Evolutionary conservation across 1,140 invertebrate genomes (phyloP).

Genomic region (Ylistrum balloti): DNA sequence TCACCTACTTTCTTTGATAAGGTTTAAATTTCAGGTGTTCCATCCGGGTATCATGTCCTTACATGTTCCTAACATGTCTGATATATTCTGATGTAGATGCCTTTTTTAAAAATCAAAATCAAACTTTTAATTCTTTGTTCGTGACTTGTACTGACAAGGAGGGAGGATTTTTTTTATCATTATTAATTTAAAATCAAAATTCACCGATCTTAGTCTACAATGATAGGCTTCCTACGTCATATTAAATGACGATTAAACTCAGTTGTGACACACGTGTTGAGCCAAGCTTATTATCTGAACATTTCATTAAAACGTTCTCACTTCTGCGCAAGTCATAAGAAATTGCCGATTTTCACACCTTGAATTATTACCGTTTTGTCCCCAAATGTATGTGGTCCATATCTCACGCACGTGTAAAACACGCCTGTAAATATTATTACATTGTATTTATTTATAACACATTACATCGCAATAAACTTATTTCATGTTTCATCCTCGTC

Average conservation of each 20-base stretch:
- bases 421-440: constrained; percentile 18
- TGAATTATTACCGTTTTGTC: not conserved
- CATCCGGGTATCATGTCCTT: not conserved
- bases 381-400: constrained; percentile 9
- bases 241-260: not conserved
- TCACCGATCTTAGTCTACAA: too few species aligned
- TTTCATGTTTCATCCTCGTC: not conserved
- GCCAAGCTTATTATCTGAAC: not conserved
- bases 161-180: too few species aligned
- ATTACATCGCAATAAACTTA: constrained; percentile 19
- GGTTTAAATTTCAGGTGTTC: too few species aligned
- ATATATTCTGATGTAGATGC: too few species aligned
- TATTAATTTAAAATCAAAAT: too few species aligned
- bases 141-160: too few species aligned
- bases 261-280: not conserved
- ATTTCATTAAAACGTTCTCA: not conserved
- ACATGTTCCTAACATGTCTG: not conserved
- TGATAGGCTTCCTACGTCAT: not conserved
- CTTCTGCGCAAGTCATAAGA: not conserved
- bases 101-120: not conserved
- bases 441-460: constrained; percentile 36
- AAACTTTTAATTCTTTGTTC: not conserved
- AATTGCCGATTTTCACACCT: not conserved
- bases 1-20: not conserved
- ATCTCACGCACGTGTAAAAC: not conserved